Percentiles rank a stretch among this genome's conserved stretches.
These are phyloP conservation scores for Dendrolimus pini DNA, from an alignment of 2,888 invertebrate species.

Conservation along the genomic window DNA sequence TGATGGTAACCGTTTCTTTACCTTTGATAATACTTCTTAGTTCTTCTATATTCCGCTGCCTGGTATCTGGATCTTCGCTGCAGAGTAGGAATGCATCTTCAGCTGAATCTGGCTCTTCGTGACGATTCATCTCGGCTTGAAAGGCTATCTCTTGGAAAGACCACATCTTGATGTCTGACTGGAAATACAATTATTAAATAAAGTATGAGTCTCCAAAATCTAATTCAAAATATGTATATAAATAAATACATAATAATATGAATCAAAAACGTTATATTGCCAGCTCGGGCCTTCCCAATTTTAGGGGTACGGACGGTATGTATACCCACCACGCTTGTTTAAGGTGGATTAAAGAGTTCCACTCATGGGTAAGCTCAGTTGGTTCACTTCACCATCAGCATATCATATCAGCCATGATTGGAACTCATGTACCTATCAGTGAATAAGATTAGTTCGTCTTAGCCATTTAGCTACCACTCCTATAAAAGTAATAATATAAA, in stretches of 20 bases:
- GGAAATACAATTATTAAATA: conserved; percentile 6
- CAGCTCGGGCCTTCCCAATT: no score
- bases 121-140: conserved; percentile 55
- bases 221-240: neutral
- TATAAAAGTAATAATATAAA: no score
- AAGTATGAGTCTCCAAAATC: neutral
- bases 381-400: neutral
- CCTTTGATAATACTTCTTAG: conserved; percentile 61
- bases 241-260: neutral
- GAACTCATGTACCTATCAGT: no score
- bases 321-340: no score
- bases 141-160: conserved; percentile 57
- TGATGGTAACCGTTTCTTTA: conserved; percentile 12
- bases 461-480: no score
- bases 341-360: no score
- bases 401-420: neutral
- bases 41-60: conserved; percentile 34
- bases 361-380: no score
- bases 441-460: no score
- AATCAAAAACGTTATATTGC: neutral
- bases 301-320: no score
- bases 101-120: conserved; percentile 48
- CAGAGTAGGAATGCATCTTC: conserved; percentile 49
- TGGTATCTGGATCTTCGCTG: conserved; percentile 40
- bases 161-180: conserved; percentile 30